phyloP scores from a whole-genome alignment of 2,888 invertebrate genomes.

The Leucozona laternaria region DNA sequence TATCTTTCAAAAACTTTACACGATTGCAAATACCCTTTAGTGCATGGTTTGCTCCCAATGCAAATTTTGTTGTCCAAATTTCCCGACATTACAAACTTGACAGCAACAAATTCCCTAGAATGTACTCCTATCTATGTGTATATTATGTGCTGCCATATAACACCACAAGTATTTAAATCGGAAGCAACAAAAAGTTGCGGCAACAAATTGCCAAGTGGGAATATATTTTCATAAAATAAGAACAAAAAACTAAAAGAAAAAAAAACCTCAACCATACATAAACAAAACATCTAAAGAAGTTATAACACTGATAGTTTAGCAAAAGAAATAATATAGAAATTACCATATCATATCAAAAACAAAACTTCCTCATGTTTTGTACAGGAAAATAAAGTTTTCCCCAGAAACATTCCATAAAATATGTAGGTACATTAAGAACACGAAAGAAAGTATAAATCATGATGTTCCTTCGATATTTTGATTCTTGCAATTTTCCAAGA shows the following conservation, averaged over 20 bases:
- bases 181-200: neutral
- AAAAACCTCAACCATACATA: constrained; percentile 5
- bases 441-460: constrained; percentile 42
- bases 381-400: constrained; percentile 30
- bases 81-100: no score
- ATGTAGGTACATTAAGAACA: constrained; percentile 1
- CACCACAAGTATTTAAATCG: neutral
- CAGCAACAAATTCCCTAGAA: no score
- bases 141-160: no score
- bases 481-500: constrained; percentile 31
- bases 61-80: no score
- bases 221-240: neutral
- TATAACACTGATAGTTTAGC: constrained; percentile 11
- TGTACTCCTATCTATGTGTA: no score
- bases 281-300: constrained; percentile 7
- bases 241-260: neutral
- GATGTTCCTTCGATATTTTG: constrained; percentile 23
- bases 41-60: no score
- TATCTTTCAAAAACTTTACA: no score
- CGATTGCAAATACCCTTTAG: no score
- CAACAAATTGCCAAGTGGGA: neutral
- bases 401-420: constrained; percentile 21
- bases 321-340: constrained; percentile 25
- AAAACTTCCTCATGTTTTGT: constrained; percentile 44
- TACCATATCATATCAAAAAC: constrained; percentile 46